These are phyloP conservation scores for Liasis olivaceus DNA, from an alignment of 2,797 vertebrate genomes.

Conservation along the genomic window DNA sequence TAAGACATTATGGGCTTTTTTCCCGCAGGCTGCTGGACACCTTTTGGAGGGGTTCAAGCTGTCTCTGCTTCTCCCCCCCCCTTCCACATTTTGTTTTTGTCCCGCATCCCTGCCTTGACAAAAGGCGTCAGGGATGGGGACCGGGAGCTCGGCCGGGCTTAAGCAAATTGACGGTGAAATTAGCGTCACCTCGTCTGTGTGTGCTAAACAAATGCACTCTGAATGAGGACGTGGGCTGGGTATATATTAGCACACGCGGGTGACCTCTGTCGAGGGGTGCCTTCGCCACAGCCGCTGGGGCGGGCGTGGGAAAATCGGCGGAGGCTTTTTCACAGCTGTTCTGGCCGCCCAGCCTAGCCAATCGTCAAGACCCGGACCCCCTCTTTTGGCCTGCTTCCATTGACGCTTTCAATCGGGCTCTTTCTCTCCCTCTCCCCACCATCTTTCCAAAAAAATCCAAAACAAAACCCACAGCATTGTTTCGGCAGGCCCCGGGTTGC, in stretches of 20 bases:
- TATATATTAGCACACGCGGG: conserved; percentile 85
- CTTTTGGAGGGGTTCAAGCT: neutral
- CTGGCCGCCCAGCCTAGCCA: conserved; percentile 48
- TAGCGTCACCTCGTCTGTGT: neutral
- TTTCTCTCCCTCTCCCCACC: neutral
- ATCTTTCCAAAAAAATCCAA: neutral
- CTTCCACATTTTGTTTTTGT: neutral
- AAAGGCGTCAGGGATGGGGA: neutral
- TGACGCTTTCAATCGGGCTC: neutral
- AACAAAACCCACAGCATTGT: conserved; percentile 64
- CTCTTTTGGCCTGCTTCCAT: neutral
- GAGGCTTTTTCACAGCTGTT: conserved; percentile 94
- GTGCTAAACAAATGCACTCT: neutral
- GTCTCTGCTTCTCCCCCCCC: neutral
- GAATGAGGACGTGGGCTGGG: conserved; percentile 66
- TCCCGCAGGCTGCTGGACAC: neutral
- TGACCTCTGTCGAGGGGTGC: conserved; percentile 84
- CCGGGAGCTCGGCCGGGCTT: neutral
- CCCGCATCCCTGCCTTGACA: neutral
- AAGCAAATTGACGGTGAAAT: conserved; percentile 13
- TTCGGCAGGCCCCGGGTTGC: conserved; percentile 73
- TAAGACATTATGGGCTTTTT: neutral
- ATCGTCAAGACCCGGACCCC: neutral
- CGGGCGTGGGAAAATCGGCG: conserved; percentile 94
- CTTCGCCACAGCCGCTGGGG: conserved; percentile 75